phyloP scores from a whole-genome alignment of 2,888 invertebrate species.

The Caenorhabditis virilis region DNA sequence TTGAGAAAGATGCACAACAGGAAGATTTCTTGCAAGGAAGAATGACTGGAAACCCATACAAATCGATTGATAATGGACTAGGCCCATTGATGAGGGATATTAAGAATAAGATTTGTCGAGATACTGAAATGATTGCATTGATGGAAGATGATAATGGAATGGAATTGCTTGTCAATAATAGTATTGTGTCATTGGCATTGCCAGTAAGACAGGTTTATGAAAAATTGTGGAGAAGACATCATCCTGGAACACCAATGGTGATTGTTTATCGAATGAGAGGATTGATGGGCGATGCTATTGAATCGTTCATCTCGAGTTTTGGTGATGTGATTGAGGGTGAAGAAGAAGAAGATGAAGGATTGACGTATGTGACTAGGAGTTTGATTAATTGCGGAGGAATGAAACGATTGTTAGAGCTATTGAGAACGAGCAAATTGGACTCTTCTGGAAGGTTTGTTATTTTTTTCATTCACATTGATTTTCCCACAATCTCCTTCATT shows the following conservation, averaged over 20 bases:
- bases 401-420: slow-evolving; percentile 71
- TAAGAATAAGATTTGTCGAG: slow-evolving; percentile 82
- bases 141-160: slow-evolving; percentile 97
- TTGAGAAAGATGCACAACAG: slow-evolving; percentile 97
- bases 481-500: too few relatives aligned
- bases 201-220: slow-evolving; percentile 82
- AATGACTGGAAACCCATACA: slow-evolving; percentile 97
- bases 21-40: slow-evolving; percentile 87
- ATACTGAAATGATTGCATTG: slow-evolving; percentile 95
- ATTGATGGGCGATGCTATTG: slow-evolving; percentile 94
- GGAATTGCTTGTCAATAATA: slow-evolving; percentile 94
- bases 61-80: slow-evolving; percentile 85
- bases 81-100: slow-evolving; percentile 97
- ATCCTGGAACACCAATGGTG: slow-evolving; percentile 91
- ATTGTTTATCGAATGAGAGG: slow-evolving; percentile 97
- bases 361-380: slow-evolving; percentile 87
- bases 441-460: slow-evolving; percentile 17
- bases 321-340: slow-evolving; percentile 8
- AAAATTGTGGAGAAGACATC: slow-evolving; percentile 81
- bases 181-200: slow-evolving; percentile 93
- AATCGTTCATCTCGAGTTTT: slow-evolving; percentile 78
- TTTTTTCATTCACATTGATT: not conserved
- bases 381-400: slow-evolving; percentile 81
- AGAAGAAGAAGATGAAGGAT: slow-evolving; percentile 89
- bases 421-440: slow-evolving; percentile 13